Evolutionary conservation across 2,797 vertebrate species (phyloP), one percentile per base, ranked within the genome.

Genomic region (Esox lucius): DNA sequence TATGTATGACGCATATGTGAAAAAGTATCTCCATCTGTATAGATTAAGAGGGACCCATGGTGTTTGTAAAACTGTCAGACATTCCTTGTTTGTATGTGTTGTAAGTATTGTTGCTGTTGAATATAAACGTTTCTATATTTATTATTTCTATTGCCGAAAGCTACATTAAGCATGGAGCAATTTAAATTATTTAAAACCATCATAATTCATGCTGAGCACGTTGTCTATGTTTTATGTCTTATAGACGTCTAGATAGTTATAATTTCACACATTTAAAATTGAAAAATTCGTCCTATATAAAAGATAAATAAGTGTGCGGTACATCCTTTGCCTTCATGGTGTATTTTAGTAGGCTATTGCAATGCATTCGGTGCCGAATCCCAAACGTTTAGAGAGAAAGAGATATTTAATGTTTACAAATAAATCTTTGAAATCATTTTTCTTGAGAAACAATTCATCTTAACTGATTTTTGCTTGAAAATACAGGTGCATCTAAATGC

Each of bases 11-110:
- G 91, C 87, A 91, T 96, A 95, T 94, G 92, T 95, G 95, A 94
- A 87, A 82, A 94, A 92, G 92, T 94, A 93, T 87, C 86, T 91
- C 91, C 88, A 93, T 94, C 86, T 94, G 90, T 94, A 92, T 94
- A 95, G 92, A 95, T 93, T 90, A 89, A 89, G 91, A 95, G 93
- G 95, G 95, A 96, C 93, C 94, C 96, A 95, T 95, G 92, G 95
- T 97, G 97, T 98, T 97, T 97, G 97, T 97, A 96, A 95, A 96
- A 94, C 94, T 95, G 94, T 97, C 96, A 95, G 91, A 96, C 97
- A 97, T 96, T 96, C 96, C 96, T 97, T 94, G 96, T 98, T 98
- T 98, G 97, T 99, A 98, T 95, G 97, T 99, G 97, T 97, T 97
- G 97, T 98, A 96, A 95, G 97, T 98, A 98, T 93, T 92, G 96